A percentile compares a stretch with the other conserved stretches of the same genome.
phyloP scores from a whole-genome alignment of 2,888 invertebrate genomes.

The Synanthedon formicaeformis region DNA sequence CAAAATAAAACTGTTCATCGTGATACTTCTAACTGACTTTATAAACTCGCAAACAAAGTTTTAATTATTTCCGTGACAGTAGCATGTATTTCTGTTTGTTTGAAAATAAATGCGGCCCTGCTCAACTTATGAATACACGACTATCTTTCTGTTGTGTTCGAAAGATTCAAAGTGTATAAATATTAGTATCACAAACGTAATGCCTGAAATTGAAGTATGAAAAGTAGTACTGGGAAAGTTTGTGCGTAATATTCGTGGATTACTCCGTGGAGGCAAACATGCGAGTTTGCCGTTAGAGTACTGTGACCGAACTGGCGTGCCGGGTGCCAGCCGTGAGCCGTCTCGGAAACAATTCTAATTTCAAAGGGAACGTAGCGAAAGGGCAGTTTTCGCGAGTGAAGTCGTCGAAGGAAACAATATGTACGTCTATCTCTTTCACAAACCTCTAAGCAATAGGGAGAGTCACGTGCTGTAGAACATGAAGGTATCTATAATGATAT shows the following conservation, averaged over 20 bases:
- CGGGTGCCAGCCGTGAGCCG: not conserved
- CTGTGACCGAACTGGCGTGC: conserved; percentile 1
- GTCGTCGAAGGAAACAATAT: conserved; percentile 7
- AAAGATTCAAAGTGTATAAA: too few species aligned
- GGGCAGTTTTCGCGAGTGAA: conserved; percentile 11
- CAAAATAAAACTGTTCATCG: not conserved
- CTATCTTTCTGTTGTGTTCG: too few species aligned
- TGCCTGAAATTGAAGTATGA: too few species aligned
- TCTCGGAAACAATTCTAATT: conserved; percentile 11
- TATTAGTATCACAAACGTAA: too few species aligned
- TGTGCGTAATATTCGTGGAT: not conserved
- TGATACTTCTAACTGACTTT: not conserved
- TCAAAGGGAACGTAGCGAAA: conserved; percentile 12
- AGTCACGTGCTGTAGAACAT: too few species aligned
- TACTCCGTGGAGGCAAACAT: conserved; percentile 2
- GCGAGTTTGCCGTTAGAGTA: conserved; percentile 7
- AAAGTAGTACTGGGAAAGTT: not conserved
- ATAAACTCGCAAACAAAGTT: not conserved
- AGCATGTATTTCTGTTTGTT: not conserved
- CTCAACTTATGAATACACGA: too few species aligned
- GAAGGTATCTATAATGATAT: too few species aligned
- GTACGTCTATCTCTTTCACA: conserved; percentile 3
- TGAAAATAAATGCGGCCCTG: not conserved
- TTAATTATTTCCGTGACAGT: conserved; percentile 1
- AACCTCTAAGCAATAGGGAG: conserved; percentile 1